Base-by-base conservation (phyloP, 1,140 invertebrate genomes). In the Chymomyza costata region DNA sequence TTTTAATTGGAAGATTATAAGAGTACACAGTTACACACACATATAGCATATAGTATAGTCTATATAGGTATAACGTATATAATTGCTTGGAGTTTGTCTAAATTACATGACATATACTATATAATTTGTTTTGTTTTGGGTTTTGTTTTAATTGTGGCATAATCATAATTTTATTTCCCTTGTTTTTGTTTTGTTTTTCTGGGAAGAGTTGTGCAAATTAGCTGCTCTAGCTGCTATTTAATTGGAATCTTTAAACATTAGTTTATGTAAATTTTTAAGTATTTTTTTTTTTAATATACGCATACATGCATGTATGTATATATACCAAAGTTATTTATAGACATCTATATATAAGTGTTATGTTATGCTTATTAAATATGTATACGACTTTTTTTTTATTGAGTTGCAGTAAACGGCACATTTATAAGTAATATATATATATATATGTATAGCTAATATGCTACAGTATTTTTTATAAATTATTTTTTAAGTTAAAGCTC, bases 151-250 rank as follows among this genome's bases (percentile, higher is more conserved):
- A 73, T 73, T 73, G 68, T 67, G 68, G 68, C 68, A 59, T 63
- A 55, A 46, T 30, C 13, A n/a, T 25, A 8, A 25, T 73, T 74
- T 76, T 76, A 76, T 76, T 76, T 76, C 71, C 71, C 63, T 76
- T n/a, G n/a, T n/a, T n/a, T n/a, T n/a, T n/a, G n/a, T n/a, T n/a
- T n/a, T n/a, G n/a, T n/a, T n/a, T n/a, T n/a, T n/a, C n/a, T 78
- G 64, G 71, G 71, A 76, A 76, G 71, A 76, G 66, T 76, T 76
- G 71, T 76, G 71, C 71, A 76, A 64, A 78, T 78, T 70, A n/a
- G 59, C 59, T 71, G 53, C 71, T 52, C 31, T 59, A 38, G 15
- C n/a, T n/a, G n/a, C n/a, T n/a, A n/a, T n/a, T n/a, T n/a, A n/a
- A n/a, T n/a, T n/a, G n/a, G n/a, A n/a, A n/a, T n/a, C n/a, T n/a